Evolutionary conservation across 1,140 invertebrate species (phyloP), one percentile per base, ranked within the genome.

Genomic region (Sitobion miscanthi): DNA sequence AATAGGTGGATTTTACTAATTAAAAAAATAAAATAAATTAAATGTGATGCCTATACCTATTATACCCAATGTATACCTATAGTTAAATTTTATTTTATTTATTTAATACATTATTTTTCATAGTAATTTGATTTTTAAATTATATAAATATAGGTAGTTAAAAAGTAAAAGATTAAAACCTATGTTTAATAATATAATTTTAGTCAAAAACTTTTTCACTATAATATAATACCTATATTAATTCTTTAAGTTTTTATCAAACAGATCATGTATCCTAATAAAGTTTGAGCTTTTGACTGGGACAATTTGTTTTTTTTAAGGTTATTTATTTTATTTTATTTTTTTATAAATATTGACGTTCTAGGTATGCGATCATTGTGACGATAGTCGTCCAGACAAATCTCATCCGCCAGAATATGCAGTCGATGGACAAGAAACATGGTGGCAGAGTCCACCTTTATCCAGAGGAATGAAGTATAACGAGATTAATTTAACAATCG

Each of bases 401-500:
- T 96, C 96, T 88, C 99, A 99, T 96, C 98, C 98, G 1, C 97
- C 98, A 0, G 97, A 97, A 94, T 97, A 97, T 96, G 99, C 99
- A 4, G 98, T 99, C 83, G 99, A 99, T 95, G 99, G 99, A 88
- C 98, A 97, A 95, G 98, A 99, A 95, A 97, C 97, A 45, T 99
- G 99, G 98, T 99, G 98, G 98, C 98, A 99, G 95, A 98, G 98
- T 95, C 99, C 99, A 2, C 99, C 99, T 6, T 96, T 99, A n/a
- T 99, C 99, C 23, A 96, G 99, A 94, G 99, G 99, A 62, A 98
- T 98, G 96, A 98, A 99, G 95, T 99, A 98, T 96, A 99, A 99
- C 95, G 97, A 99, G 96, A 98, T 99, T 94, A 99, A 99, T 95
- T 96, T 99, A 88, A 99, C 99, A 94, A 99, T 99, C 94, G 98